These are phyloP conservation scores for Phyllotreta cruciferae DNA, from an alignment of 2,888 invertebrate genomes.

Conservation along the genomic window DNA sequence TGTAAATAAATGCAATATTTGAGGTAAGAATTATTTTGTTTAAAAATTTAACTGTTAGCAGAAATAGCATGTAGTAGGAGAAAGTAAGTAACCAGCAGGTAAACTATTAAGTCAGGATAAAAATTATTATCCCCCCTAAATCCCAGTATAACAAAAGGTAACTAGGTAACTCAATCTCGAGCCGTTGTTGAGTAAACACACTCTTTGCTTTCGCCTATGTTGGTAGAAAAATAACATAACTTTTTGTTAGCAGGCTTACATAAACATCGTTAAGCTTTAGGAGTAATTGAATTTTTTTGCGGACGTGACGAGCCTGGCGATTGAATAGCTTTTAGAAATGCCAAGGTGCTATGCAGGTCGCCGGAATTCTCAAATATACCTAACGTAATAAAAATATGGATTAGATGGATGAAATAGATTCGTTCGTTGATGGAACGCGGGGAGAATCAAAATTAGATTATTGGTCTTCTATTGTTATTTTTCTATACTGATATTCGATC, in stretches of 20 bases:
- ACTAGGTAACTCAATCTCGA: too few species aligned
- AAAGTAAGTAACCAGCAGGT: too few species aligned
- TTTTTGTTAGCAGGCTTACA: slow-evolving; percentile 9
- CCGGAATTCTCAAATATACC: slow-evolving; percentile 7
- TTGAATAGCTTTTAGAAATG: slow-evolving; percentile 20
- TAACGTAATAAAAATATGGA: slow-evolving; percentile 7
- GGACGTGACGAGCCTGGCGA: slow-evolving; percentile 20
- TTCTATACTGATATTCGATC: too few species aligned
- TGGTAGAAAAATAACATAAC: slow-evolving; percentile 17
- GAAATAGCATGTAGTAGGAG: too few species aligned
- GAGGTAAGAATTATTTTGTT: too few species aligned
- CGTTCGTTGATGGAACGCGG: neutral
- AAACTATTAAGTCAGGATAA: too few species aligned
- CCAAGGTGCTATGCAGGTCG: slow-evolving; percentile 9
- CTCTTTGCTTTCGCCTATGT: too few species aligned
- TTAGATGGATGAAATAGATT: slow-evolving; percentile 7
- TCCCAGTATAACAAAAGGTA: too few species aligned
- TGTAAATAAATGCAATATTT: too few species aligned
- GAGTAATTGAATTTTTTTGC: slow-evolving; percentile 25
- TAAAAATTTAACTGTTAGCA: too few species aligned
- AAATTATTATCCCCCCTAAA: too few species aligned
- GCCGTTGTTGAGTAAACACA: too few species aligned
- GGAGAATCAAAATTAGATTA: slow-evolving; percentile 1
- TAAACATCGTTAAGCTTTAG: slow-evolving; percentile 19
- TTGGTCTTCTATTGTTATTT: neutral